A percentile compares a stretch with the other conserved stretches of the same genome.
These are phyloP conservation scores for Hylyphantes graminicola DNA, from an alignment of 1,140 invertebrate genomes.

Conservation along the genomic window DNA sequence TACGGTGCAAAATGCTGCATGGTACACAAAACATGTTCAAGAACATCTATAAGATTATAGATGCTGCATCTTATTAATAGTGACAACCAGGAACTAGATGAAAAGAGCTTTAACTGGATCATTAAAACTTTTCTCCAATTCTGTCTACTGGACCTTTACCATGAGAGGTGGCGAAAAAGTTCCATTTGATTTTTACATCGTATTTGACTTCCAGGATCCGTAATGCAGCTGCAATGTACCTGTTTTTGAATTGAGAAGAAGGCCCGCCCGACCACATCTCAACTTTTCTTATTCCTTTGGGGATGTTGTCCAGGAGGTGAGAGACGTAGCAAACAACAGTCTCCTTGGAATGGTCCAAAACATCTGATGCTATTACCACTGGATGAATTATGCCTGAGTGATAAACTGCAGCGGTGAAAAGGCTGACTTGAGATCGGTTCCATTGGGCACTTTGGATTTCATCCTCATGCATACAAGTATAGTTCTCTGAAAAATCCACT, in stretches of 20 bases:
- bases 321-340: neutral
- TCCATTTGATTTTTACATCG: too few relatives aligned
- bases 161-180: too few relatives aligned
- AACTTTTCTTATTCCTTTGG: neutral
- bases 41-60: too few relatives aligned
- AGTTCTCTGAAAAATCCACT: constrained; percentile 18
- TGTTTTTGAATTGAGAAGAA: constrained; percentile 2
- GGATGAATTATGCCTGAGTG: neutral
- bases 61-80: too few relatives aligned
- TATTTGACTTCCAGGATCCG: too few relatives aligned
- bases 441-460: constrained; percentile 17
- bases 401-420: neutral
- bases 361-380: neutral
- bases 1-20: too few relatives aligned
- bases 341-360: constrained; percentile 10
- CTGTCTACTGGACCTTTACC: too few relatives aligned
- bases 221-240: too few relatives aligned
- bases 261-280: neutral
- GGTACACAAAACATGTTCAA: too few relatives aligned
- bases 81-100: too few relatives aligned
- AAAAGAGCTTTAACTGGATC: too few relatives aligned
- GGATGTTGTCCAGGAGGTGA: neutral
- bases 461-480: constrained; percentile 2
- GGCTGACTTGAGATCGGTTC: neutral
- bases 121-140: too few relatives aligned